These are phyloP conservation scores for Actinemys pallida DNA, from an alignment of 2,113 vertebrate genomes.

Conservation along the genomic window DNA sequence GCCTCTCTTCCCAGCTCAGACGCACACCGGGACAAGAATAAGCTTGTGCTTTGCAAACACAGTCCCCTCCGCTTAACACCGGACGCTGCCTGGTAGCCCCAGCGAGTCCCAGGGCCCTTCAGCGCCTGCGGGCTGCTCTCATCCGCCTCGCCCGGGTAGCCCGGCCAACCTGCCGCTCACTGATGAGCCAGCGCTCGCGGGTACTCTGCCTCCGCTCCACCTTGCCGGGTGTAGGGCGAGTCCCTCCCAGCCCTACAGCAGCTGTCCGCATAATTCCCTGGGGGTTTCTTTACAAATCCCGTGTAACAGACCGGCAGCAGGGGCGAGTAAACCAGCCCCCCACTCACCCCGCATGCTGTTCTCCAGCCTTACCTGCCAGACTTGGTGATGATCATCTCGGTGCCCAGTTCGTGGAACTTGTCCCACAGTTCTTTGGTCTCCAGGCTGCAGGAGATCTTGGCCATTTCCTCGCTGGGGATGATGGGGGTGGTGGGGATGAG, in stretches of 20 bases:
- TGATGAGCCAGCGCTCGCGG: no score
- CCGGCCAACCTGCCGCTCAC: neutral
- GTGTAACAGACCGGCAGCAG: neutral
- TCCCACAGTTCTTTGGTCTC: slow-evolving; percentile 99
- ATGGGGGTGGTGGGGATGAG: slow-evolving; percentile 94
- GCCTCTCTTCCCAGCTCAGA: neutral
- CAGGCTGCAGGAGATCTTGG: slow-evolving; percentile 95
- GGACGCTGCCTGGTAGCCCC: neutral
- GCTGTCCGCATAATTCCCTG: fast-evolving
- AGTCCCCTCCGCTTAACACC: no score
- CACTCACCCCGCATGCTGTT: fast-evolving
- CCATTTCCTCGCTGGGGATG: slow-evolving; percentile 97
- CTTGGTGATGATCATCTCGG: slow-evolving; percentile 99
- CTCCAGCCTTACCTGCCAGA: slow-evolving; percentile 89
- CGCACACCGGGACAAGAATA: neutral
- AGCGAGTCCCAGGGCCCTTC: neutral
- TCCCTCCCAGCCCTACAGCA: neutral
- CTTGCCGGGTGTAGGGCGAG: no score
- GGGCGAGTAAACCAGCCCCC: neutral
- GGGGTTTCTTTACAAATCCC: fast-evolving
- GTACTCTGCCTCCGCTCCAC: no score
- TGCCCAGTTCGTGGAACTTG: slow-evolving; percentile 98
- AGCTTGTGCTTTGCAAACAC: neutral
- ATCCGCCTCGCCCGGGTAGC: neutral
- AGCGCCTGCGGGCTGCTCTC: neutral